Base-by-base conservation (phyloP, 2,888 invertebrate species). In the Napeogenes inachia region DNA sequence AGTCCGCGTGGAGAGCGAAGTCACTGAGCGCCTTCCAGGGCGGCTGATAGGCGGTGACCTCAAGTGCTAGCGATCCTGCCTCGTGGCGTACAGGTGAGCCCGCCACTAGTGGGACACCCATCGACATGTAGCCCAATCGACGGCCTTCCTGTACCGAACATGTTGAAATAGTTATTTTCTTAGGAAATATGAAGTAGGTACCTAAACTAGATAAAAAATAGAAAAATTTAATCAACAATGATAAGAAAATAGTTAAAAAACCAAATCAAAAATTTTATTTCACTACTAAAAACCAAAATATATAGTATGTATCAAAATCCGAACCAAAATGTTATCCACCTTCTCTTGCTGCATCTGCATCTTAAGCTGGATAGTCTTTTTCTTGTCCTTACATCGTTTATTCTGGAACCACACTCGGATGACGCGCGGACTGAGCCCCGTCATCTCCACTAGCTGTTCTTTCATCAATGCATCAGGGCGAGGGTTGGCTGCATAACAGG, bases 331-430 rank as follows among this genome's bases (percentile, higher is more conserved):
- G 4, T 57, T 35, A 30, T 56, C 38, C 92, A 98, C 98, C 96
- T 98, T 98, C 87, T 99, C 98, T 82, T 98, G 98, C 79, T 98
- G 97, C 94, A 98, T 98, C 86, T 98, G 97, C 91, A 99, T 96
- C 85, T 99, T 98, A 93, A 99, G 95, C 77, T 98, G 95, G 58
- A 99, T 95, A 60, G 98, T 98, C 84, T 97, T 96, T 92, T 98
- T 98, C 92, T 98, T 98, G 91, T 98, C 98, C 88, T 98, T 98
- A 92, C 98, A 98, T 69, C 98, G 92, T 84, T 98, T 99, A 89
- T 99, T 99, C 89, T 99, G 99, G 92, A 99, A 99, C 99, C 99
- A 99, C 64, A 99, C 99, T 79, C 99, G 93, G 82, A 99, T 99
- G 74, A 99, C 99, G 13, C 99, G 92, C 30, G 99, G 99, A 76